These are phyloP conservation scores for Zophobas atratus DNA, from an alignment of 1,140 invertebrate species.

Conservation along the genomic window DNA sequence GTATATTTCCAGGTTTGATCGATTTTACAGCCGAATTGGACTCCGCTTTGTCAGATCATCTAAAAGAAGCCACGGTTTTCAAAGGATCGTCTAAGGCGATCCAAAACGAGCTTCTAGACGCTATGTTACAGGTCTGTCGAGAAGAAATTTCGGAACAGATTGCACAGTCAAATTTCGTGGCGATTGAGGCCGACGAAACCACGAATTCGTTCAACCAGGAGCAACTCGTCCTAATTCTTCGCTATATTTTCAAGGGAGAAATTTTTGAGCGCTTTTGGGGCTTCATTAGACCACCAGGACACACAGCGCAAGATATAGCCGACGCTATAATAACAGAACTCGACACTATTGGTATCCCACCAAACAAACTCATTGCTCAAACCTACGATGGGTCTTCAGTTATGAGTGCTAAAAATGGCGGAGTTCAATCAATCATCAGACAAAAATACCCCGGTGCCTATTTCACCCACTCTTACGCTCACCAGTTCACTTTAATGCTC, in stretches of 20 bases:
- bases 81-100: slow-evolving; percentile 37
- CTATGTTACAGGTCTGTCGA: slow-evolving; percentile 13
- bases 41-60: slow-evolving; percentile 8
- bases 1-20: slow-evolving; percentile 25
- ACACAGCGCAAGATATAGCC: not conserved
- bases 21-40: slow-evolving; percentile 33
- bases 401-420: slow-evolving; percentile 53
- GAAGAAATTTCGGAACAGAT: slow-evolving; percentile 18
- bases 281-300: not conserved
- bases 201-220: slow-evolving; percentile 9
- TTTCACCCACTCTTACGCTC: slow-evolving; percentile 64
- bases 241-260: slow-evolving; percentile 22
- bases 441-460: slow-evolving; percentile 59
- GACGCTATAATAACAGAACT: slow-evolving; percentile 3
- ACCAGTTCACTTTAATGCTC: slow-evolving; percentile 24
- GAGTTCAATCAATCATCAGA: slow-evolving; percentile 59
- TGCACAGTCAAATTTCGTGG: not conserved
- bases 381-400: slow-evolving; percentile 46
- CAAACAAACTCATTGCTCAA: slow-evolving; percentile 46
- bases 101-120: slow-evolving; percentile 29
- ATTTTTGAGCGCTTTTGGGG: slow-evolving; percentile 45
- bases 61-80: slow-evolving; percentile 9
- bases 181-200: slow-evolving; percentile 39
- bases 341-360: not conserved
- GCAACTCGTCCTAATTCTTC: slow-evolving; percentile 43